phyloP scores from a whole-genome alignment of 2,888 invertebrate genomes.

The Cerastis rubricosa region DNA sequence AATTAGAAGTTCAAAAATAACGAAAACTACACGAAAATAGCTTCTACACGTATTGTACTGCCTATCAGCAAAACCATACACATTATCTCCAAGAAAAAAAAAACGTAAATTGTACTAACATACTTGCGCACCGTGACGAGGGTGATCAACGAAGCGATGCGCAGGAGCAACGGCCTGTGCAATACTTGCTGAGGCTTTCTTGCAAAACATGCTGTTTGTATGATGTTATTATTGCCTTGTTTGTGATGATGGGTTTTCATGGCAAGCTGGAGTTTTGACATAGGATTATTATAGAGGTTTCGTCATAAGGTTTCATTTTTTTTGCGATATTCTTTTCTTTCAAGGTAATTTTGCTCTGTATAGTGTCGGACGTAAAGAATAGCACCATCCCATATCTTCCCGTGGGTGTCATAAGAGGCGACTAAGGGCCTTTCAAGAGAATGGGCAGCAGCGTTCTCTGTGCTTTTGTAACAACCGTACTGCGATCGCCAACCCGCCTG shows the following conservation, averaged over 20 bases:
- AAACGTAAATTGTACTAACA: slow-evolving; percentile 64
- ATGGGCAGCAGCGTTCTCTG: too few relatives aligned
- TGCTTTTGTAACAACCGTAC: too few relatives aligned
- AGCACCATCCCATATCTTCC: too few relatives aligned
- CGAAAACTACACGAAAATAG: too few relatives aligned
- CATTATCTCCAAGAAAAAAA: slow-evolving; percentile 55
- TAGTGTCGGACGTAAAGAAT: too few relatives aligned
- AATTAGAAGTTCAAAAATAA: background rate
- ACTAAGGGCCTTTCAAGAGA: too few relatives aligned
- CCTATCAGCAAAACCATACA: slow-evolving; percentile 32
- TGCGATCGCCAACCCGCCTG: too few relatives aligned
- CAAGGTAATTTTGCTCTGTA: too few relatives aligned
- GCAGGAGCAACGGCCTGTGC: slow-evolving; percentile 76
- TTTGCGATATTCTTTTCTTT: background rate
- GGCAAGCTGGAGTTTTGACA: background rate
- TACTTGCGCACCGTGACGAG: slow-evolving; percentile 71
- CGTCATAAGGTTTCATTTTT: background rate
- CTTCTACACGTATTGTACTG: background rate
- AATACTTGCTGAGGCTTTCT: slow-evolving; percentile 68
- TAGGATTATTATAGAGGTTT: background rate
- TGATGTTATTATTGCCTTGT: slow-evolving; percentile 38
- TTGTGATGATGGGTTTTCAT: slow-evolving; percentile 1
- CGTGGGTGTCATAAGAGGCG: too few relatives aligned
- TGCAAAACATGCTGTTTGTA: slow-evolving; percentile 60
- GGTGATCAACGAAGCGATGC: slow-evolving; percentile 75